A percentile compares a stretch with the other conserved stretches of the same genome.
Conservation (phyloP, 2,888 invertebrate genomes). For the Creontiades dilutus region DNA sequence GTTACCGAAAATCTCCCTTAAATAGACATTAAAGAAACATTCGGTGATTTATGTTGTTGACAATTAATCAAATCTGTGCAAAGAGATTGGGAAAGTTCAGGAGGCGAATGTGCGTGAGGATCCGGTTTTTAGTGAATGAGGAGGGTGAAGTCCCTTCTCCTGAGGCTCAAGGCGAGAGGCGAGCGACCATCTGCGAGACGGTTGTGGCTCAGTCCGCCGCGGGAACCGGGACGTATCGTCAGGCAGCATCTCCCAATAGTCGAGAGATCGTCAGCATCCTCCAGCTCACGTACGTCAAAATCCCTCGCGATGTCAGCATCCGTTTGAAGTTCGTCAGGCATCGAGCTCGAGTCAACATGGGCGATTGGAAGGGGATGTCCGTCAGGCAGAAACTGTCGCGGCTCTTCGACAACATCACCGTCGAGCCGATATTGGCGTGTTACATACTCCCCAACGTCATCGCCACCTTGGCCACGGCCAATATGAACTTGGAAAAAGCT, state of each 20-base stretch:
- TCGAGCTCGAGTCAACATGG: background rate
- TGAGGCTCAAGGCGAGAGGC: background rate
- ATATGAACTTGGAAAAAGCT: constrained; percentile 90
- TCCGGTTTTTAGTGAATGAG: constrained; percentile 15
- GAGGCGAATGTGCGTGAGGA: background rate
- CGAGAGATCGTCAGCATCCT: too few relatives aligned
- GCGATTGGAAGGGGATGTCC: constrained; percentile 77
- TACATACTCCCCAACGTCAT: constrained; percentile 81
- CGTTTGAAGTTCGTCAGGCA: background rate
- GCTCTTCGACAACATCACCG: constrained; percentile 82
- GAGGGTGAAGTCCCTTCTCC: background rate
- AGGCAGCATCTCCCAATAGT: background rate
- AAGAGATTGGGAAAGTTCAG: background rate
- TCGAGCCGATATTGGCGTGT: constrained; percentile 84
- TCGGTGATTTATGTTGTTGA: too few relatives aligned
- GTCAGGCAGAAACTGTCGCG: constrained; percentile 79
- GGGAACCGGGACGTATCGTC: background rate
- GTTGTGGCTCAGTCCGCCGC: constrained; percentile 8
- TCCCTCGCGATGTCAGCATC: constrained; percentile 15
- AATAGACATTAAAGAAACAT: too few relatives aligned
- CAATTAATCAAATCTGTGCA: background rate
- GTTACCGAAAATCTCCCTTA: too few relatives aligned
- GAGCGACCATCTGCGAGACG: constrained; percentile 5
- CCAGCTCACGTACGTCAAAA: background rate
- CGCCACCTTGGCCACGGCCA: constrained; percentile 87